Evolutionary conservation across 2,113 vertebrate species (phyloP), one percentile per base, ranked within the genome.

Genomic region (Scatophagus argus): DNA sequence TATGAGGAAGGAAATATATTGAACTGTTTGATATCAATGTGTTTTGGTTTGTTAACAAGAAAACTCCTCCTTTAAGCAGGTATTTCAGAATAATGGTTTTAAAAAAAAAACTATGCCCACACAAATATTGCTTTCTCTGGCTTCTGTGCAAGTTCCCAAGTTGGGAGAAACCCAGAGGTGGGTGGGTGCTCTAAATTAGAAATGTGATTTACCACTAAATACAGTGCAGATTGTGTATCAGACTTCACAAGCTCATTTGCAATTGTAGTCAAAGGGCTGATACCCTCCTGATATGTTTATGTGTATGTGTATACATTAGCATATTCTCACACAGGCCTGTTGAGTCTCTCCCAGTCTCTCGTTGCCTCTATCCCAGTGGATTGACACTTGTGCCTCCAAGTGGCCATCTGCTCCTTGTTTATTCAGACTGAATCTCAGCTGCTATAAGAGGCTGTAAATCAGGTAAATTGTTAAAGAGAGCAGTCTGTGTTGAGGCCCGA

Each of bases 331-430:
- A 44, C 47, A 43, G 47, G n/a, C 1, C 8, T 68, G 47, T 62
- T 32, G 39, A 69, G 32, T 14, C 75, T 77, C 65, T 83, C 16
- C 60, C 62, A 21, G 21, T 69, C 60, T 69, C 61, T 64, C 65
- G 29, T 60, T 43, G 36, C 27, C 62, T 82, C 72, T 43, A 43
- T 63, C 59, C 44, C 56, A 27, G 49, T 49, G 76, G 79, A 90
- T 77, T 82, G 87, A 85, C 88, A 88, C 89, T 87, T 68, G 72
- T 86, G 75, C n/a, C 44, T 90, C 36, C 46, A 69, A 90, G 81
- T 77, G 77, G 39, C 88, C 87, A 88, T 92, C 92, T 92, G 88
- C 76, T 86, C 58, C 68, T 81, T 86, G 83, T 85, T 85, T 68
- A 80, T 71, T 83, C 72, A 68, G 36, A 36, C 63, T 67, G 79